Evolutionary conservation across 2,888 invertebrate genomes (phyloP).

Genomic region (Agonopterix arenella): DNA sequence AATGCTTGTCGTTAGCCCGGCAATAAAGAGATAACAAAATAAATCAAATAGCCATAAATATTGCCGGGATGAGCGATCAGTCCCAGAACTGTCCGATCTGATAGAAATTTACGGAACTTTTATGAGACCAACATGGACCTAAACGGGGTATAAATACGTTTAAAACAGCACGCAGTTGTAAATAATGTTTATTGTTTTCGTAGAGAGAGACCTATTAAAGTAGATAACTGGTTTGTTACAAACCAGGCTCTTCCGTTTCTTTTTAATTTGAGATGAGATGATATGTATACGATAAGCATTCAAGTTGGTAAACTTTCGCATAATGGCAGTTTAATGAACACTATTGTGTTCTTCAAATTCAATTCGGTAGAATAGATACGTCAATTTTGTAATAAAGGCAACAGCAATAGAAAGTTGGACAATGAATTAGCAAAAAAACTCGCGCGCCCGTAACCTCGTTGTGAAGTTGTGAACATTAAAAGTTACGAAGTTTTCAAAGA

Average conservation of each 20-base stretch:
- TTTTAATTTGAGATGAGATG: not conserved
- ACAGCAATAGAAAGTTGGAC: constrained; percentile 31
- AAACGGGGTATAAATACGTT: constrained; percentile 59
- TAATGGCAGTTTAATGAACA: constrained; percentile 25
- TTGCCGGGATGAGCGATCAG: constrained; percentile 65
- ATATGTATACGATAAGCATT: constrained; percentile 6
- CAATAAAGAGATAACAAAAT: constrained; percentile 76
- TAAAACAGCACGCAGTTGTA: constrained; percentile 54
- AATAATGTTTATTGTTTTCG: constrained; percentile 61
- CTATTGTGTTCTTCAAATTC: constrained; percentile 22
- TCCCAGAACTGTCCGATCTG: constrained; percentile 57
- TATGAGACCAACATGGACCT: constrained; percentile 55
- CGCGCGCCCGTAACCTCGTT: constrained; percentile 12
- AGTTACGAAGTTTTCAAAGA: not conserved
- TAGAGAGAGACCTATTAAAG: constrained; percentile 31
- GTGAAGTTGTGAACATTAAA: constrained; percentile 7
- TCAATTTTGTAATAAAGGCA: constrained; percentile 18
- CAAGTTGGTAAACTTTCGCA: constrained; percentile 8
- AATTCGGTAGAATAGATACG: constrained; percentile 15
- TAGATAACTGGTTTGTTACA: constrained; percentile 29
- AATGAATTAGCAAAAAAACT: constrained; percentile 32
- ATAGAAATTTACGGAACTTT: constrained; percentile 67
- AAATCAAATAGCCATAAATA: constrained; percentile 75
- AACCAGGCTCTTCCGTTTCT: constrained; percentile 14
- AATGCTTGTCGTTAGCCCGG: constrained; percentile 72